A percentile compares a stretch with the other conserved stretches of the same genome.
These are phyloP conservation scores for Tetragonisca angustula DNA, from an alignment of 2,888 invertebrate genomes.

Conservation along the genomic window DNA sequence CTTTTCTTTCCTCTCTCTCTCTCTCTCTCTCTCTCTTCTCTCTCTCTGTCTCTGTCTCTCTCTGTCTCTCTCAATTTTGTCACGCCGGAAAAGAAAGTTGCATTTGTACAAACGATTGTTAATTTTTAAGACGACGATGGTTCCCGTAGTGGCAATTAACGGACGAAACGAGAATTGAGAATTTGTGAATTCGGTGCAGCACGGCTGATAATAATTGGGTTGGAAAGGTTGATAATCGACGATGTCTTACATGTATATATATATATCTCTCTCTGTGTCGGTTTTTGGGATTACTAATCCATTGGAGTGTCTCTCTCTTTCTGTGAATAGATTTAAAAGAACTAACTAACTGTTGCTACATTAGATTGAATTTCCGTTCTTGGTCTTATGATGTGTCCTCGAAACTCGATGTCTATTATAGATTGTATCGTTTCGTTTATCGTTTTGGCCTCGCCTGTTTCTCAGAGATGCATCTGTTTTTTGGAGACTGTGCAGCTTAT, in stretches of 20 bases:
- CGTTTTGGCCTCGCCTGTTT: neutral
- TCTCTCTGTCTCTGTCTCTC: rapidly evolving
- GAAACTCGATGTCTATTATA: neutral
- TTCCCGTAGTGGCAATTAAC: no score
- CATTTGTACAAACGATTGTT: neutral
- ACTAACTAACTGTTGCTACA: neutral
- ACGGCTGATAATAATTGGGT: neutral
- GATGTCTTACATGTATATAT: neutral
- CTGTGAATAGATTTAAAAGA: constrained; percentile 21
- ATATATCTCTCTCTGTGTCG: neutral
- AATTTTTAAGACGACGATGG: neutral
- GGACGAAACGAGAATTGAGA: neutral
- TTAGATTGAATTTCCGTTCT: neutral
- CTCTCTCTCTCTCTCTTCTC: no score
- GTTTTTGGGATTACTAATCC: constrained; percentile 1
- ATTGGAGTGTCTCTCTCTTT: neutral
- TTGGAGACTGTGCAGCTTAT: constrained; percentile 2
- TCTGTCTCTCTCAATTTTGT: neutral
- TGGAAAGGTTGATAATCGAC: neutral
- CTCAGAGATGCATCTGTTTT: constrained; percentile 1
- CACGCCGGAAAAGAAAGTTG: no score
- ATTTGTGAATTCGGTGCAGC: neutral
- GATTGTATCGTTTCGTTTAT: neutral
- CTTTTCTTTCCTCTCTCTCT: no score
- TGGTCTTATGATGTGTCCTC: neutral